Conservation (phyloP, 2,797 vertebrate species). For the Momotus momota region DNA sequence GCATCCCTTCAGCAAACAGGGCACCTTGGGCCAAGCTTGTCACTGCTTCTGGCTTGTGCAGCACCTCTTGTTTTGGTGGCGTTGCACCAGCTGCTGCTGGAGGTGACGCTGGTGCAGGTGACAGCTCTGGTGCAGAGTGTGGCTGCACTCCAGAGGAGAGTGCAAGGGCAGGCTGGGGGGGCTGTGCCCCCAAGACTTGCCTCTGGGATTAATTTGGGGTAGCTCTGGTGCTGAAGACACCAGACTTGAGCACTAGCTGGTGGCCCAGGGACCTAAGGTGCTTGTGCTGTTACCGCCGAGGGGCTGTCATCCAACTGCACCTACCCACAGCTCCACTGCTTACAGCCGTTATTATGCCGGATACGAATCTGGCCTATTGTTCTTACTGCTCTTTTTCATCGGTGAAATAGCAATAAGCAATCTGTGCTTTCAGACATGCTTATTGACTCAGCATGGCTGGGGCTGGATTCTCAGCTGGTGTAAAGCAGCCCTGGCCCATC, state of each 20-base stretch:
- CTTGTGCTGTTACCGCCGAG: not conserved
- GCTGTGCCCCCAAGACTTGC: no score
- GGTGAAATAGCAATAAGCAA: not conserved
- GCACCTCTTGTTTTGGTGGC: not conserved
- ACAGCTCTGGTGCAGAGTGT: not conserved
- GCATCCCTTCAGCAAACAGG: not conserved
- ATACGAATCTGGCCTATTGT: not conserved
- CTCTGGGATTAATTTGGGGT: not conserved
- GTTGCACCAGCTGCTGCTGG: not conserved
- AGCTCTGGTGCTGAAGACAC: not conserved
- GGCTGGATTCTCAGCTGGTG: not conserved
- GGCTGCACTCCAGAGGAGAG: not conserved
- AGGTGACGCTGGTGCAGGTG: not conserved
- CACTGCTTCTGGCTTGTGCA: not conserved
- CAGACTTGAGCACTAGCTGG: not conserved
- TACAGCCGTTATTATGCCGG: not conserved
- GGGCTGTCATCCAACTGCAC: rapidly evolving
- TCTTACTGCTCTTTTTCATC: not conserved
- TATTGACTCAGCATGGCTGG: not conserved
- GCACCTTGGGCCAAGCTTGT: not conserved
- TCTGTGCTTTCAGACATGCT: not conserved
- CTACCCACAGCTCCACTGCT: not conserved
- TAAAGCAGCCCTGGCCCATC: not conserved
- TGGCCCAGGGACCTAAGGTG: rapidly evolving
- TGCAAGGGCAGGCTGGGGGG: not conserved